Evolutionary conservation across 2,113 vertebrate genomes (phyloP), one percentile per base, ranked within the genome.

Genomic region (Saccopteryx leptura): DNA sequence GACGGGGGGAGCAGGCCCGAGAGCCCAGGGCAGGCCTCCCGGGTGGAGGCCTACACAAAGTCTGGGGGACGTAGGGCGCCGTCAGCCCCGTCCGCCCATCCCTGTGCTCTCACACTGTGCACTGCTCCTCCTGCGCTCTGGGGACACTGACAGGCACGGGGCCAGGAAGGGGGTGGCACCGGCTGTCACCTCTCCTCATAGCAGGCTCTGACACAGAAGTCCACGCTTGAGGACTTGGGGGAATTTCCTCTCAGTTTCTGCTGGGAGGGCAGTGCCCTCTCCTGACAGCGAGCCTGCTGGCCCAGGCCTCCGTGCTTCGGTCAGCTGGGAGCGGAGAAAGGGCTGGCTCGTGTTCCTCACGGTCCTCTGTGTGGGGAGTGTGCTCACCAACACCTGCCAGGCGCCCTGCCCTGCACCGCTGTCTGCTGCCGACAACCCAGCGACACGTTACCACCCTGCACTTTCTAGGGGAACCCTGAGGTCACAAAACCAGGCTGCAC

Each of bases 251-350:
- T 0, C 10, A 23, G 82, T 7, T 65, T 56, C 39, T 11, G 31
- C 10, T 9, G 60, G 18, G 46, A 63, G 66, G 48, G 46, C 76
- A 21, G 31, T 2, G 46, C 26, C 26, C 46, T 50, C 46, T 68
- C 26, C 58, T 4, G 60, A 80, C 9, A 46, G 23, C 39, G 66
- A 23, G 46, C 1, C 21, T 0, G 0, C 58, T 3, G 26, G 8
- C 66, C 21, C 39, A 23, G 60, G 83, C 24, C 28, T 61, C 61
- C 3, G 60, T 0, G 19, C 71, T 33, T n/a, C 18, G 17, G 33
- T 18, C 4, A 15, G 63, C 56, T 0, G 7, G 56, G 60, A 26
- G 15, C 4, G 28, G 26, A 12, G 39, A 14, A 1, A 33, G 14
- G 33, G 46, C 23, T 5, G 9, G 46, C 7, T 1, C 13, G 52